These are phyloP conservation scores for Cheilosia soror DNA, from an alignment of 2,888 invertebrate species.

Conservation along the genomic window DNA sequence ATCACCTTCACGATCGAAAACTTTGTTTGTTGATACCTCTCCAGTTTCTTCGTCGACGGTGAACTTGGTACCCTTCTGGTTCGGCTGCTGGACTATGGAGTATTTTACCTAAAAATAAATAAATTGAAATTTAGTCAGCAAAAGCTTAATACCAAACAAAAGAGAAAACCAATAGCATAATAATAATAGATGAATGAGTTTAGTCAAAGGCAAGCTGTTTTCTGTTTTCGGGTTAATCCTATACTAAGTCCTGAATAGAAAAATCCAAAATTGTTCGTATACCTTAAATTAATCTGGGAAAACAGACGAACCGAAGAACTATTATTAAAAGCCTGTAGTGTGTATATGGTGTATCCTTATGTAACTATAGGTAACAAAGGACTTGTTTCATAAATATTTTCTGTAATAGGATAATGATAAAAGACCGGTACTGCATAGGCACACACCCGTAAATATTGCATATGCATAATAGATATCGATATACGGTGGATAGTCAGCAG, in stretches of 20 bases:
- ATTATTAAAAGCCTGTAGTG: too few relatives aligned
- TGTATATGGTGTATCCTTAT: not conserved
- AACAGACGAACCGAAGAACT: too few relatives aligned
- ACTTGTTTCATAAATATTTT: slow-evolving; percentile 57
- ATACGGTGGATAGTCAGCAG: slow-evolving; percentile 3
- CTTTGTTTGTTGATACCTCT: slow-evolving; percentile 97
- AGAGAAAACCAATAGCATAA: not conserved
- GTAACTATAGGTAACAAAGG: not conserved
- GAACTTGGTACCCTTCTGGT: slow-evolving; percentile 97
- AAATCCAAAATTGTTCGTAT: too few relatives aligned
- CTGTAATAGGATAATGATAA: slow-evolving; percentile 30
- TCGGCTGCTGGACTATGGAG: slow-evolving; percentile 97
- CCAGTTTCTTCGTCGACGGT: slow-evolving; percentile 98
- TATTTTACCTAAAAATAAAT: slow-evolving; percentile 88
- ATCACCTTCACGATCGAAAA: slow-evolving; percentile 98
- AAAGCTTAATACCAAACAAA: not conserved
- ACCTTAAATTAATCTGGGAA: too few relatives aligned
- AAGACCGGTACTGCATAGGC: slow-evolving; percentile 15
- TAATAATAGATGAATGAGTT: slow-evolving; percentile 30
- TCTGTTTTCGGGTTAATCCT: too few relatives aligned
- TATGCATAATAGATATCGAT: slow-evolving; percentile 57
- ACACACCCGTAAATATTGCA: slow-evolving; percentile 44
- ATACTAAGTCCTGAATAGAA: too few relatives aligned
- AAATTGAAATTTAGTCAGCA: not conserved
- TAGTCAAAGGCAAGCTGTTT: not conserved